Conservation (phyloP, 2,113 vertebrate species). For the Pimephales promelas region DNA sequence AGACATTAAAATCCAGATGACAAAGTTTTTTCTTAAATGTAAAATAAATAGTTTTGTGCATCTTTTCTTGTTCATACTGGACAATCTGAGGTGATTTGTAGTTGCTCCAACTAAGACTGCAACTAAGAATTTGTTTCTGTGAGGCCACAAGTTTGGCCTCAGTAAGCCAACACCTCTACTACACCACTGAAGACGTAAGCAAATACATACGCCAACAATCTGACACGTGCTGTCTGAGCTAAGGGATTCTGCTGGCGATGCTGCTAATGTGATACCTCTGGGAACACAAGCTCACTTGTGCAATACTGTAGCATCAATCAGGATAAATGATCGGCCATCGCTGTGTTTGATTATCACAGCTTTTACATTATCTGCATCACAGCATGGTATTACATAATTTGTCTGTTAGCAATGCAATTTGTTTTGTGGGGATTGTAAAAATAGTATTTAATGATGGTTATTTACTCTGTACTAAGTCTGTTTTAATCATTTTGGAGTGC, state of each 20-base stretch:
- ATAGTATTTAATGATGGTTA: neutral
- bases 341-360: neutral
- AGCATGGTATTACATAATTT: neutral
- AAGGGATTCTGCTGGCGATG: conserved; percentile 24
- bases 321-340: neutral
- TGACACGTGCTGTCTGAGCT: conserved; percentile 33
- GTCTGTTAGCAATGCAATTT: neutral
- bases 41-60: neutral
- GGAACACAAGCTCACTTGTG: conserved; percentile 31
- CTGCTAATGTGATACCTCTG: conserved; percentile 39
- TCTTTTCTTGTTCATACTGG: neutral
- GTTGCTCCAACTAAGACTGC: neutral
- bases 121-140: neutral
- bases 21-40: neutral
- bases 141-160: conserved; percentile 14
- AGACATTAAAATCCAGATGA: neutral
- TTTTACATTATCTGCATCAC: neutral
- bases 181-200: conserved; percentile 18
- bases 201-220: conserved; percentile 7
- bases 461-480: neutral
- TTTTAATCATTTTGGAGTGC: neutral
- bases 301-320: conserved; percentile 38
- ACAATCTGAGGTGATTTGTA: conserved; percentile 6
- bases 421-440: neutral
- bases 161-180: conserved; percentile 28